Percentiles rank a stretch among this genome's conserved stretches.
Conservation (phyloP, 2,888 invertebrate genomes). For the Siphonodentalium dalli region DNA sequence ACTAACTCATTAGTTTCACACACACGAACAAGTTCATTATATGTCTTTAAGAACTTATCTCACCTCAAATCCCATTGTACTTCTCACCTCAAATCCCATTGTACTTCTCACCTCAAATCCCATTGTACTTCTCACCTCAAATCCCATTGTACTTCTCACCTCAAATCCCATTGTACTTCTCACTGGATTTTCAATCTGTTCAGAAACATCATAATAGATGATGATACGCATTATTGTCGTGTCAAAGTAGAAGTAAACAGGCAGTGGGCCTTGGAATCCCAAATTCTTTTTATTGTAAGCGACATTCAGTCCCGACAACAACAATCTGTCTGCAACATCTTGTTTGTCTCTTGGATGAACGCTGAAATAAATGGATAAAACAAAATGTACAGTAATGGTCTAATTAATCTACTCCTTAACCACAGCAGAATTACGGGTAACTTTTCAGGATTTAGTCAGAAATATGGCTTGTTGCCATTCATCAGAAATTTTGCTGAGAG, state of each 20-base stretch:
- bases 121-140: too few relatives aligned
- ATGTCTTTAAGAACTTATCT: not conserved
- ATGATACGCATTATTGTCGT: constrained; percentile 19
- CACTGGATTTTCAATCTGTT: constrained; percentile 18
- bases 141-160: constrained; percentile 28
- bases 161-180: constrained; percentile 34
- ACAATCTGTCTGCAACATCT: constrained; percentile 46
- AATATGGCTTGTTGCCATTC: too few relatives aligned
- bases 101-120: too few relatives aligned
- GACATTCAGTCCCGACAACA: constrained; percentile 40
- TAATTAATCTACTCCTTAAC: too few relatives aligned
- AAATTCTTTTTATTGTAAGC: constrained; percentile 41
- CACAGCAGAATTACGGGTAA: too few relatives aligned
- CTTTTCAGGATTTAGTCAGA: too few relatives aligned
- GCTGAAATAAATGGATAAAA: constrained; percentile 21
- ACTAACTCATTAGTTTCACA: too few relatives aligned
- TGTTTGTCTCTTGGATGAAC: constrained; percentile 53
- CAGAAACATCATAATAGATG: constrained; percentile 25
- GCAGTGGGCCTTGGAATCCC: constrained; percentile 44
- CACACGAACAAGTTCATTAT: too few relatives aligned
- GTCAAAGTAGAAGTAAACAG: constrained; percentile 28
- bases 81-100: too few relatives aligned
- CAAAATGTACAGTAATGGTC: not conserved
- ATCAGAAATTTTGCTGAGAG: too few relatives aligned
- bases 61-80: too few relatives aligned